Percentiles rank a stretch among this genome's conserved stretches.
phyloP scores from a whole-genome alignment of 2,888 invertebrate genomes.

The Macrophya alboannulata region DNA sequence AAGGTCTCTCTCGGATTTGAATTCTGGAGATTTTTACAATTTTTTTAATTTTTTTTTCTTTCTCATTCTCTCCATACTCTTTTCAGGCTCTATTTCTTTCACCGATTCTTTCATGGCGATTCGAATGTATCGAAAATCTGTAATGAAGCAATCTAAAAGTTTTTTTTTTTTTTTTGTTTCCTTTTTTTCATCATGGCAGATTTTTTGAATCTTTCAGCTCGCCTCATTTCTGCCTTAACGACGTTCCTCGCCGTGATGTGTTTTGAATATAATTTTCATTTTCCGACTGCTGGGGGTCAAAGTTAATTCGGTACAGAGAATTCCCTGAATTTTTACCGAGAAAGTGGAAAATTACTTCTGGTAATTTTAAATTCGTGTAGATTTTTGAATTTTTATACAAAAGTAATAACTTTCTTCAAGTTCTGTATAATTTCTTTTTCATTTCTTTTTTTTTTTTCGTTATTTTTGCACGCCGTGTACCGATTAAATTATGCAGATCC shows the following conservation, averaged over 20 bases:
- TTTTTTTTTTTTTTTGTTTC: background rate
- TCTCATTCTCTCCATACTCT: background rate
- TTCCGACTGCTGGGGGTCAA: background rate
- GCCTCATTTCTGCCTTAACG: background rate
- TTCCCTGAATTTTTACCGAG: slow-evolving; percentile 3
- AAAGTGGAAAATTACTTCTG: slow-evolving; percentile 1
- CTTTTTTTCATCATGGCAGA: background rate
- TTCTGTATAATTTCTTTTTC: background rate
- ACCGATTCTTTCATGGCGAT: background rate
- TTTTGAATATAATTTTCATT: slow-evolving; percentile 1
- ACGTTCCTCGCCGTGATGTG: background rate
- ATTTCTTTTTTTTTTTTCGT: background rate
- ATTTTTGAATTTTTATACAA: slow-evolving; percentile 5
- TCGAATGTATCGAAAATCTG: background rate
- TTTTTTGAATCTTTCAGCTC: background rate
- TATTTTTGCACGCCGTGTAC: background rate
- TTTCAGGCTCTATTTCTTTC: background rate
- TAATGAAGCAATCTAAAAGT: background rate
- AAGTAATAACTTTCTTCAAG: background rate
- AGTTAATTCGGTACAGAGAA: slow-evolving; percentile 17
- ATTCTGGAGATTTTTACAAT: background rate
- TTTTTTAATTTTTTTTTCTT: background rate
- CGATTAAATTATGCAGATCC: slow-evolving; percentile 3
- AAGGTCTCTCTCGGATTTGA: background rate
- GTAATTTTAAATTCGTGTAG: background rate